These are phyloP conservation scores for Drosophila biarmipes DNA, from an alignment of 1,140 invertebrate genomes.

Conservation along the genomic window DNA sequence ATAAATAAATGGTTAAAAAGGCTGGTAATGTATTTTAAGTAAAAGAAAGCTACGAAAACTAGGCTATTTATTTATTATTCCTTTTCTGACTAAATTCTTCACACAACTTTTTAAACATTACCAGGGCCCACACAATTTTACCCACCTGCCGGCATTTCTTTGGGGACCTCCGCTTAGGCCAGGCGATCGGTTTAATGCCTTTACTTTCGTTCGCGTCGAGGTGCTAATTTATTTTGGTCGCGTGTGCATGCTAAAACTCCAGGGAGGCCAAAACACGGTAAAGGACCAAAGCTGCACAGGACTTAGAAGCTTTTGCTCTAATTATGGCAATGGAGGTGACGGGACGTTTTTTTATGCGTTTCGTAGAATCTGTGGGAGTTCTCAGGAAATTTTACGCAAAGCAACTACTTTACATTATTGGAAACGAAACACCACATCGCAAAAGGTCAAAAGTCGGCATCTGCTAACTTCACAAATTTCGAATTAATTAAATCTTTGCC, in stretches of 20 bases:
- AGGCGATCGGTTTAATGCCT: slow-evolving; percentile 55
- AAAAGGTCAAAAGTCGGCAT: slow-evolving; percentile 2
- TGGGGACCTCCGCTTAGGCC: slow-evolving; percentile 38
- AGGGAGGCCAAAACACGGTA: slow-evolving; percentile 11
- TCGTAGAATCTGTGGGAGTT: neutral
- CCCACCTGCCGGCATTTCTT: slow-evolving; percentile 3
- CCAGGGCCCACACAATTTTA: slow-evolving; percentile 15
- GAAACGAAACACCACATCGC: neutral
- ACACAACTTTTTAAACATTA: slow-evolving; percentile 4
- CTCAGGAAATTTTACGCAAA: neutral
- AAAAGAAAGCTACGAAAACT: too few species aligned
- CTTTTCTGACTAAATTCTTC: neutral
- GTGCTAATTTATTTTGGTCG: slow-evolving; percentile 59
- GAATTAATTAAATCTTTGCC: slow-evolving; percentile 25
- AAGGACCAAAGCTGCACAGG: slow-evolving; percentile 9
- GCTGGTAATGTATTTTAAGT: too few species aligned
- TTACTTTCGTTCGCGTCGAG: slow-evolving; percentile 18
- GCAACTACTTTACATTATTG: neutral
- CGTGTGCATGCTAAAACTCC: slow-evolving; percentile 35
- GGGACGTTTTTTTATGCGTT: neutral
- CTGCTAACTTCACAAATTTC: slow-evolving; percentile 13
- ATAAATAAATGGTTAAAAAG: neutral
- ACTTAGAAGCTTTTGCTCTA: slow-evolving; percentile 17
- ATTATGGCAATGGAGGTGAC: slow-evolving; percentile 13
- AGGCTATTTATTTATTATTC: too few species aligned